phyloP scores from a whole-genome alignment of 2,888 invertebrate genomes.

The Diplazon laetatorius region DNA sequence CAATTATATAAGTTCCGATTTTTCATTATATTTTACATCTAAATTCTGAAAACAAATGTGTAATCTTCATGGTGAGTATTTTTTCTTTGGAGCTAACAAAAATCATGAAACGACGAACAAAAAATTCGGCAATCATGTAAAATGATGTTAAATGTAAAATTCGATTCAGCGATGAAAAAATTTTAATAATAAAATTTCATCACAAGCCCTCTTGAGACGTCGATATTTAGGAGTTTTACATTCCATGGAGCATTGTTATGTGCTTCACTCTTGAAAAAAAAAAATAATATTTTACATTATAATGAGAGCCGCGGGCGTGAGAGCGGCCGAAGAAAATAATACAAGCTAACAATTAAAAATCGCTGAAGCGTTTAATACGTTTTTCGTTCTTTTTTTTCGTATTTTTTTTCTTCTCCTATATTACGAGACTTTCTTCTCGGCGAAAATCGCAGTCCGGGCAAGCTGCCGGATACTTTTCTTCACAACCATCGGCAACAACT shows the following conservation, averaged over 20 bases:
- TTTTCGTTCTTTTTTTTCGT: no score
- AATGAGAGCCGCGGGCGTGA: background rate
- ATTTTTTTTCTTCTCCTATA: background rate
- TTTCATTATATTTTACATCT: no score
- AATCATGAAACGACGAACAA: no score
- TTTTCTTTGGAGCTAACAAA: no score
- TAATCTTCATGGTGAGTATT: no score
- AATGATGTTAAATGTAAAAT: no score
- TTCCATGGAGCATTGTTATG: background rate
- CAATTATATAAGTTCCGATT: no score
- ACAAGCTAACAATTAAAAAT: constrained; percentile 40
- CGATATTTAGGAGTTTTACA: background rate
- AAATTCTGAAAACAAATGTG: no score
- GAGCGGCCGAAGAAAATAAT: constrained; percentile 19
- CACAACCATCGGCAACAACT: constrained; percentile 30
- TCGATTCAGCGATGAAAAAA: no score
- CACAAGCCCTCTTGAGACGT: no score
- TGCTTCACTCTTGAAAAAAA: background rate
- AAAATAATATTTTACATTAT: background rate
- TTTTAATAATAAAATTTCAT: no score
- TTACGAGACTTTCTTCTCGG: constrained; percentile 1
- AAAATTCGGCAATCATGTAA: no score
- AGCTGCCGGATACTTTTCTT: constrained; percentile 16
- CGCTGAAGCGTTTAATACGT: constrained; percentile 33
- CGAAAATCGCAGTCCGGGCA: constrained; percentile 25